These are phyloP conservation scores for Dinocampus coccinellae DNA, from an alignment of 2,888 invertebrate species.

Conservation along the genomic window DNA sequence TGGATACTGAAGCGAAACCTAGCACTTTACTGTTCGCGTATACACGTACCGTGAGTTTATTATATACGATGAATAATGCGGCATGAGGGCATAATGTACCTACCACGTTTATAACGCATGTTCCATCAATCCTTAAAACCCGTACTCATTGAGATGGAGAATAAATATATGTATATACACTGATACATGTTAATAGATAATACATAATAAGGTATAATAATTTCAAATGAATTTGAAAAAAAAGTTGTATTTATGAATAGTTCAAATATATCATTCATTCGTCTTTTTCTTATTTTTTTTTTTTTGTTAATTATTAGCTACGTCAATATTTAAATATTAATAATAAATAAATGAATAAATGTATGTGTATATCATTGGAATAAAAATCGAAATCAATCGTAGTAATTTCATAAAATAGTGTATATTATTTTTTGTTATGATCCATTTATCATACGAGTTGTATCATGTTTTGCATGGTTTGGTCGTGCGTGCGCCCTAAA, in stretches of 20 bases:
- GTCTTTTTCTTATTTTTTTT: neutral
- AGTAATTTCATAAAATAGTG: conserved; percentile 6
- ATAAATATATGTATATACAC: neutral
- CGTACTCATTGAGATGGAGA: neutral
- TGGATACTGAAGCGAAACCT: conserved; percentile 12
- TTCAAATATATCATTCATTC: neutral
- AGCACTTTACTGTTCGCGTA: conserved; percentile 44
- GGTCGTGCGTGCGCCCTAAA: conserved; percentile 35
- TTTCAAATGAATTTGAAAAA: neutral
- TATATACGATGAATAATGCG: conserved; percentile 20
- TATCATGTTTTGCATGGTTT: conserved; percentile 21
- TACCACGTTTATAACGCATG: conserved; percentile 10
- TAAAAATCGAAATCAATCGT: neutral
- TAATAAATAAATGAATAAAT: neutral
- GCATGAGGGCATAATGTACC: conserved; percentile 17
- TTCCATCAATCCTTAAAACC: conserved; percentile 21
- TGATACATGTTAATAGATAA: neutral
- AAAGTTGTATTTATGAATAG: too few species aligned
- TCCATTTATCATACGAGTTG: conserved; percentile 11
- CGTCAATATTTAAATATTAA: too few species aligned
- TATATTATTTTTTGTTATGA: neutral
- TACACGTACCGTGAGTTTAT: conserved; percentile 40
- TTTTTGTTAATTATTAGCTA: too few species aligned
- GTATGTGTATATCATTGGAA: neutral
- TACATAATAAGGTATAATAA: neutral